A percentile compares a stretch with the other conserved stretches of the same genome.
Evolutionary conservation across 2,888 invertebrate species (phyloP).

Genomic region (Seladonia tumulorum): DNA sequence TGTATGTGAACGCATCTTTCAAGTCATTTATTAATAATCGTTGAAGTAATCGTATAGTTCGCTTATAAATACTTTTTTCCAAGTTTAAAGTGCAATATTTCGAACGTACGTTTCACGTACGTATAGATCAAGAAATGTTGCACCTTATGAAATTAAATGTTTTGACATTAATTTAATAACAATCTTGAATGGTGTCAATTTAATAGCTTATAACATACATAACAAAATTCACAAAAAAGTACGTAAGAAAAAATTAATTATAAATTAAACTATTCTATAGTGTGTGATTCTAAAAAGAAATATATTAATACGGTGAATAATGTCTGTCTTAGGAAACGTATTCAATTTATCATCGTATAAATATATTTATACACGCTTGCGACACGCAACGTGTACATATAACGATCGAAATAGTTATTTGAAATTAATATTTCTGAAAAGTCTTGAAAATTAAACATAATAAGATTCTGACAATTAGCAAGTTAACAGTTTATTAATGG

Average conservation of each 20-base stretch:
- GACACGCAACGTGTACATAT: neutral
- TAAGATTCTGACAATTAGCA: slow-evolving; percentile 41
- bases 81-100: slow-evolving; percentile 26
- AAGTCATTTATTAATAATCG: neutral
- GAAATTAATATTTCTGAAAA: slow-evolving; percentile 33
- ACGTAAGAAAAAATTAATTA: slow-evolving; percentile 29
- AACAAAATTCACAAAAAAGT: slow-evolving; percentile 27
- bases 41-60: neutral
- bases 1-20: neutral
- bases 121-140: neutral
- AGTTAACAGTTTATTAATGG: slow-evolving; percentile 70
- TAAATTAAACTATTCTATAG: slow-evolving; percentile 45
- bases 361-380: neutral
- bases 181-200: slow-evolving; percentile 36
- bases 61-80: neutral
- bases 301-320: slow-evolving; percentile 39
- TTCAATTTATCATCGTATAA: slow-evolving; percentile 29
- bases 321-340: slow-evolving; percentile 42
- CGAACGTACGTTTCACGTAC: neutral
- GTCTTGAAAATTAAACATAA: slow-evolving; percentile 38
- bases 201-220: slow-evolving; percentile 40
- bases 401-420: slow-evolving; percentile 23
- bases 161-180: slow-evolving; percentile 31
- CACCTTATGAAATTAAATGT: neutral
- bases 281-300: slow-evolving; percentile 30